These are phyloP conservation scores for Eupithecia abbreviata DNA, from an alignment of 2,888 invertebrate species.

Conservation along the genomic window DNA sequence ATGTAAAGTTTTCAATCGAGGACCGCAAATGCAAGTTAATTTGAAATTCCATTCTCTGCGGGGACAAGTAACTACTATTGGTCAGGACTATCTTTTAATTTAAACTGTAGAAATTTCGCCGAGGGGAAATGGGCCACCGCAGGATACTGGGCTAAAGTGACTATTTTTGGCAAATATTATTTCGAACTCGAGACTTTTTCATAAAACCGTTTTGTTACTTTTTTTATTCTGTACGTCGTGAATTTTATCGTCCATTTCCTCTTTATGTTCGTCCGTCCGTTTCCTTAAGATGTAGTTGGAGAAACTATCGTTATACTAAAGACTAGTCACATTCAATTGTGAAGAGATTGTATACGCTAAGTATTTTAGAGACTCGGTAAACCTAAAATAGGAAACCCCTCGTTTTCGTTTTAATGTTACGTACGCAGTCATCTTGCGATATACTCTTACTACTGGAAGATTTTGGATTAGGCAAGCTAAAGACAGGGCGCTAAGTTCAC, in stretches of 20 bases:
- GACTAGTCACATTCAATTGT: not conserved
- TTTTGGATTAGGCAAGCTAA: not conserved
- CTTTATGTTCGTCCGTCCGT: not conserved
- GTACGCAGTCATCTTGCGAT: not conserved
- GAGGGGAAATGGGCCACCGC: slow-evolving; percentile 40
- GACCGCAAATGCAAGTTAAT: slow-evolving; percentile 54
- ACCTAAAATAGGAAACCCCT: not conserved
- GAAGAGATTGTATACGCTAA: not conserved
- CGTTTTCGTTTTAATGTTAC: not conserved
- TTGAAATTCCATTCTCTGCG: slow-evolving; percentile 53
- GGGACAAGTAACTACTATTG: slow-evolving; percentile 62
- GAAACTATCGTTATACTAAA: not conserved
- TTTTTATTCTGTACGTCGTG: not conserved
- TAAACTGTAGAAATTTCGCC: slow-evolving; percentile 70
- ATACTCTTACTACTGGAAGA: not conserved
- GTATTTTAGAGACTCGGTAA: not conserved
- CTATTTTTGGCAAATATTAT: slow-evolving; percentile 6
- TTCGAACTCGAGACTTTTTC: slow-evolving; percentile 2
- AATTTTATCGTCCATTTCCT: slow-evolving; percentile 1
- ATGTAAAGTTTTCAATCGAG: slow-evolving; percentile 45
- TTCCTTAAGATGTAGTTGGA: not conserved
- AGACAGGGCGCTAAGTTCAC: not conserved
- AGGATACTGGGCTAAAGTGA: slow-evolving; percentile 15
- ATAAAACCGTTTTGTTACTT: not conserved
- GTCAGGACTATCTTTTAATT: slow-evolving; percentile 70